Percentiles rank a stretch among this genome's conserved stretches.
phyloP scores from a whole-genome alignment of 2,113 vertebrate species.

The Puffinus mauretanicus region DNA sequence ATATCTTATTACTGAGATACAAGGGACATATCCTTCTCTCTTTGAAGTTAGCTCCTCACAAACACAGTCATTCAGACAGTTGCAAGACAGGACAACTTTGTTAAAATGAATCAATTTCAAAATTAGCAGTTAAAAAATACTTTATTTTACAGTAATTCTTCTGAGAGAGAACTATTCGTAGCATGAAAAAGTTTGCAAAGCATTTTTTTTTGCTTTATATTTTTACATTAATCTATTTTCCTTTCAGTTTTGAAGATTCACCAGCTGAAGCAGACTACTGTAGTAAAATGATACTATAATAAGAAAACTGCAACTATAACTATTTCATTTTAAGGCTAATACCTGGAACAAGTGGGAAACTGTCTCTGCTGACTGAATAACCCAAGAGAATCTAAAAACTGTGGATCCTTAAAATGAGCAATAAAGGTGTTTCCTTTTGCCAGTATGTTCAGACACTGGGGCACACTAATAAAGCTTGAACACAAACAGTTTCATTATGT shows the following conservation, averaged over 20 bases:
- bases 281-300: not conserved
- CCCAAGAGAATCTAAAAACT: not conserved
- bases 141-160: not conserved
- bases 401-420: not conserved
- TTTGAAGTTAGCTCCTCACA: not conserved
- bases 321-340: not conserved
- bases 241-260: not conserved
- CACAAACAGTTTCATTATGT: not conserved
- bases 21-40: not conserved
- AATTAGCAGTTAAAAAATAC: not conserved
- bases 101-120: not conserved
- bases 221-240: not conserved
- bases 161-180: not conserved
- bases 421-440: not conserved
- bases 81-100: not conserved
- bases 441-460: not conserved
- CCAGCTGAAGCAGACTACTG: not conserved
- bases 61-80: not conserved
- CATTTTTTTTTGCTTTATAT: not conserved
- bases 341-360: not conserved
- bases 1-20: not conserved
- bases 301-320: not conserved
- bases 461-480: not conserved
- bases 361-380: not conserved
- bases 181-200: not conserved